Evolutionary conservation across 2,888 invertebrate genomes (phyloP).

Genomic region (Altica lythri): DNA sequence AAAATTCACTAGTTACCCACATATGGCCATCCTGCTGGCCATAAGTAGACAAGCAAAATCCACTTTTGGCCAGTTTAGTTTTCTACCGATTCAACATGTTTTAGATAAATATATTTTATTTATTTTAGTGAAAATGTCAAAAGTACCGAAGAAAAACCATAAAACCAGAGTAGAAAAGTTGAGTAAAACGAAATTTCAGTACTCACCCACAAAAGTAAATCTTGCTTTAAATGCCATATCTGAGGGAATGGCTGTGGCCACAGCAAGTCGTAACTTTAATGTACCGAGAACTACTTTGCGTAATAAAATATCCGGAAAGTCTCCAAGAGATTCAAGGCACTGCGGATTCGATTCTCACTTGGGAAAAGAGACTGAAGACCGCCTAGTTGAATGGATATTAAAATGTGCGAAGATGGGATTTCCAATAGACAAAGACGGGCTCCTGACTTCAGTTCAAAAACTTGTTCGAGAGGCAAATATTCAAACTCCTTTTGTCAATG

Average conservation of each 20-base stretch:
- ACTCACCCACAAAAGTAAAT: conserved; percentile 15
- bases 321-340: conserved; percentile 10
- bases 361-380: conserved; percentile 17
- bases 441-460: conserved; percentile 26
- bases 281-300: conserved; percentile 13
- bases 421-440: conserved; percentile 26
- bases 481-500: conserved; percentile 24
- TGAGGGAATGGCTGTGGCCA: conserved; percentile 12
- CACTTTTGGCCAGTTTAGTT: no score
- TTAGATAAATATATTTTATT: no score
- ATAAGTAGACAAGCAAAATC: no score
- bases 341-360: conserved; percentile 11
- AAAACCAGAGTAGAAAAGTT: no score
- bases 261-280: conserved; percentile 9
- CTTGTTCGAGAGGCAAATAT: conserved; percentile 26
- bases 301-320: conserved; percentile 14
- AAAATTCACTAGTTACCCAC: no score
- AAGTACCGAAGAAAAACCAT: no score
- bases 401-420: conserved; percentile 26
- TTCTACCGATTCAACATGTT: no score
- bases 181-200: conserved; percentile 21
- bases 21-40: no score
- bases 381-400: conserved; percentile 23
- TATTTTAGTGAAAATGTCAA: no score
- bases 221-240: conserved; percentile 15